Percentiles rank a stretch among this genome's conserved stretches.
These are phyloP conservation scores for Sternotherus odoratus DNA, from an alignment of 2,797 vertebrate genomes.

Conservation along the genomic window DNA sequence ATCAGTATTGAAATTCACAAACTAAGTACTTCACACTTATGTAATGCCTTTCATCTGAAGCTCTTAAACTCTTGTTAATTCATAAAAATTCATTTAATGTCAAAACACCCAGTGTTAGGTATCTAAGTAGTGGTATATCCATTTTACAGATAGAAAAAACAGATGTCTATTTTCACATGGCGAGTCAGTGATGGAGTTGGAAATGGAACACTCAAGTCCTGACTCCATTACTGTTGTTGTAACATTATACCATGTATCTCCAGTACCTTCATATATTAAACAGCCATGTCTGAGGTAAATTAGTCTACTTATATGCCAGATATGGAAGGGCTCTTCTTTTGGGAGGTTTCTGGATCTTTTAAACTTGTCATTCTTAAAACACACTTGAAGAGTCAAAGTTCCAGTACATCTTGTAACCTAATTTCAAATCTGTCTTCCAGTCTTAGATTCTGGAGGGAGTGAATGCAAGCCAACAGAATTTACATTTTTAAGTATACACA, in stretches of 20 bases:
- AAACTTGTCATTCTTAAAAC: background rate
- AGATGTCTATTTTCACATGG: slow-evolving; percentile 1
- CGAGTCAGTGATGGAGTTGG: background rate
- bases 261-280: background rate
- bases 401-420: background rate
- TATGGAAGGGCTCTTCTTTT: background rate
- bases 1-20: background rate
- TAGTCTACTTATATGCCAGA: background rate
- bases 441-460: background rate
- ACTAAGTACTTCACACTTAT: background rate
- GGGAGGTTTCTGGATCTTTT: background rate
- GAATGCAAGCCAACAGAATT: background rate
- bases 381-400: background rate
- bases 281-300: background rate
- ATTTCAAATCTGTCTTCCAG: background rate
- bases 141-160: background rate
- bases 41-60: background rate
- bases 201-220: slow-evolving; percentile 12
- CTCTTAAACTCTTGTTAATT: background rate
- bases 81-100: background rate
- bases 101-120: background rate
- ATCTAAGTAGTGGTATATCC: background rate
- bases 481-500: background rate
- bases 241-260: slow-evolving; percentile 3
- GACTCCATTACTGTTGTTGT: slow-evolving; percentile 22